Evolutionary conservation across 23 tunicate genomes (phyloP).

Genomic region (Ciona savignyi): DNA sequence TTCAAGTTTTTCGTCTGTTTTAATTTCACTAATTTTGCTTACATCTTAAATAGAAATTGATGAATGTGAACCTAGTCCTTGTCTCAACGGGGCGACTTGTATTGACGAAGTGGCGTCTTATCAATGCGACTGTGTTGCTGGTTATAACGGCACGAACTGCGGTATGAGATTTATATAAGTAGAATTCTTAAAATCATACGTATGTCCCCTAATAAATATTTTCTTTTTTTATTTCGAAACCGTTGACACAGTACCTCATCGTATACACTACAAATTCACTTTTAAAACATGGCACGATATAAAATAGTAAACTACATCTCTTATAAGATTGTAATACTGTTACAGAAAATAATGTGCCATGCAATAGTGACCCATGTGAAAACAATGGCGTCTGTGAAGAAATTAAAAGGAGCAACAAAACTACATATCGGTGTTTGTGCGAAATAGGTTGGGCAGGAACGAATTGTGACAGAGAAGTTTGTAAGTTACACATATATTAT

Average conservation of each 20-base stretch:
- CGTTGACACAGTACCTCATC: too few relatives aligned
- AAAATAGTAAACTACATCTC: too few relatives aligned
- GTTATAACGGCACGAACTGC: slow-evolving; percentile 54
- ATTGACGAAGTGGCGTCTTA: slow-evolving; percentile 23
- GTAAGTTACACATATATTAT: slow-evolving; percentile 20
- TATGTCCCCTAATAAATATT: too few relatives aligned
- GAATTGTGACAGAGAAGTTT: slow-evolving; percentile 60
- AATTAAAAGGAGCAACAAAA: slow-evolving; percentile 7
- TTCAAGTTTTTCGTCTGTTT: too few relatives aligned
- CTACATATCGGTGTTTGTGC: slow-evolving; percentile 66
- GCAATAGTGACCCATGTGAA: slow-evolving; percentile 68
- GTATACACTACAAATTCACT: too few relatives aligned
- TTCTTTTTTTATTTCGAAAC: too few relatives aligned
- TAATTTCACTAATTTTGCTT: background rate
- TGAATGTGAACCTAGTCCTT: slow-evolving; percentile 89
- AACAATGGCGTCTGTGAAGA: slow-evolving; percentile 65
- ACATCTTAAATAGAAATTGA: slow-evolving; percentile 44
- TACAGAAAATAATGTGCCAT: slow-evolving; percentile 25
- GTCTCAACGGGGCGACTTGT: slow-evolving; percentile 82
- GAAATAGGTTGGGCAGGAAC: slow-evolving; percentile 74
- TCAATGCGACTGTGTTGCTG: slow-evolving; percentile 47
- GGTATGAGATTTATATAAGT: slow-evolving; percentile 11
- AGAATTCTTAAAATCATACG: too few relatives aligned
- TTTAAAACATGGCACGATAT: too few relatives aligned
- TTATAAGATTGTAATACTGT: too few relatives aligned